Percentiles rank a stretch among this genome's conserved stretches.
Conservation (phyloP, 2,888 invertebrate genomes). For the Ceraclea dissimilis region DNA sequence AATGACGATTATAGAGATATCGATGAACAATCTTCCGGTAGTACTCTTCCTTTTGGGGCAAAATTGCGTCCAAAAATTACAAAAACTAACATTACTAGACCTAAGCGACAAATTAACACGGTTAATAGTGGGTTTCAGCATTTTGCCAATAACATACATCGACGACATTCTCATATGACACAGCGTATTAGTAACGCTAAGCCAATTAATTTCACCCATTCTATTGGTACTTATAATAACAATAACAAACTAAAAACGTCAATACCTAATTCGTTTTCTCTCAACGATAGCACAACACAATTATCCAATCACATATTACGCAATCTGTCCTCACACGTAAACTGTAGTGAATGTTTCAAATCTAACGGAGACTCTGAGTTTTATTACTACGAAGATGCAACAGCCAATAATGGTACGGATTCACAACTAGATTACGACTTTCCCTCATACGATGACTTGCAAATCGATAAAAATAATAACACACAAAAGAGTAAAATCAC, state of each 20-base stretch:
- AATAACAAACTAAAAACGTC: conserved; percentile 10
- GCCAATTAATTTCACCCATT: not conserved
- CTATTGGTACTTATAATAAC: not conserved
- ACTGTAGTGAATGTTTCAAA: conserved; percentile 15
- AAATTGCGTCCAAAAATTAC: not conserved
- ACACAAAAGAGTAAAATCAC: not conserved
- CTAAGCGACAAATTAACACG: not conserved
- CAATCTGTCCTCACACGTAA: conserved; percentile 1
- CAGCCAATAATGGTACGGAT: conserved; percentile 20
- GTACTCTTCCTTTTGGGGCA: not conserved
- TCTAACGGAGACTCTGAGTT: conserved; percentile 19
- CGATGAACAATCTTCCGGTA: not conserved
- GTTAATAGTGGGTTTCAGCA: not conserved
- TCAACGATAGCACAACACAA: not conserved
- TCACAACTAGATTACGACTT: conserved; percentile 21
- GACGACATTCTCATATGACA: not conserved
- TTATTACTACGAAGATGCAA: conserved; percentile 26
- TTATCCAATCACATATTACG: not conserved
- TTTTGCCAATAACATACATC: not conserved
- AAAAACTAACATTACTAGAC: not conserved
- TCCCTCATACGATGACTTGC: conserved; percentile 15
- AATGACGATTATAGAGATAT: not conserved
- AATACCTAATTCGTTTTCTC: conserved; percentile 6
- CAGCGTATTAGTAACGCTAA: not conserved
- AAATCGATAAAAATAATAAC: conserved; percentile 4